Evolutionary conservation across 2,113 vertebrate species (phyloP), one percentile per base, ranked within the genome.

Genomic region (Mesoclemmys tuberculata): DNA sequence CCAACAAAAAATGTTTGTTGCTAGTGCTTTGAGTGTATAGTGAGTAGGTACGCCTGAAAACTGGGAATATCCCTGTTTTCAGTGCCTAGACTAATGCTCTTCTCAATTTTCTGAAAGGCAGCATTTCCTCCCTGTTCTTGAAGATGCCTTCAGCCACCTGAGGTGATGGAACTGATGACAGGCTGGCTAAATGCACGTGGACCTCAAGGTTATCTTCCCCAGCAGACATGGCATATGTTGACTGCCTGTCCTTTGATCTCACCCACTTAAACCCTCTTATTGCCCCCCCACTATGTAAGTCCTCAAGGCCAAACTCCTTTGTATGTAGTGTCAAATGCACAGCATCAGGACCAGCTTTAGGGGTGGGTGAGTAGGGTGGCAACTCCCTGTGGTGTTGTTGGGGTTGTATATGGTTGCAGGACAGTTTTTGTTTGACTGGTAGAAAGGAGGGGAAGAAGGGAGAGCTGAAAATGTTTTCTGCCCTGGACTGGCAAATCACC

Each of bases 301-400:
- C 87, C 93, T 77, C 64, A 22, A 91, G 93, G 89, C 92, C 88
- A 64, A 83, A 94, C 56, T 88, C 80, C 64, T 78, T 95, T 94
- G 55, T 78, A 8, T 78, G 64, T 78, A 89, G 87, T 80, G 78
- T 80, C 52, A 86, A 86, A 94, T 80, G 80, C 89, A 86, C 74
- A 51, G 64, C 56, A 58, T 58, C 55, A 51, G 49, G 49, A 14
- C 49, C 46, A 51, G 49, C 49, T 10, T 51, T 51, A 51, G 49
- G 49, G 49, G 11, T 51, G 49, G 49, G 49, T 51, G 49, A 51
- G 9, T 11, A 51, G 14, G 49, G 14, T 51, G 49, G 49, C 11
- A 51, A 12, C 49, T 58, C 55, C 26, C 55, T 58, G 55, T 58
- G 10, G 2, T 56, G 55, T 10, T 27, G 55, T 58, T 58, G 55